Percentiles rank a stretch among this genome's conserved stretches.
These are phyloP conservation scores for Berghia stephanieae DNA, from an alignment of 1,140 invertebrate genomes.

Conservation along the genomic window DNA sequence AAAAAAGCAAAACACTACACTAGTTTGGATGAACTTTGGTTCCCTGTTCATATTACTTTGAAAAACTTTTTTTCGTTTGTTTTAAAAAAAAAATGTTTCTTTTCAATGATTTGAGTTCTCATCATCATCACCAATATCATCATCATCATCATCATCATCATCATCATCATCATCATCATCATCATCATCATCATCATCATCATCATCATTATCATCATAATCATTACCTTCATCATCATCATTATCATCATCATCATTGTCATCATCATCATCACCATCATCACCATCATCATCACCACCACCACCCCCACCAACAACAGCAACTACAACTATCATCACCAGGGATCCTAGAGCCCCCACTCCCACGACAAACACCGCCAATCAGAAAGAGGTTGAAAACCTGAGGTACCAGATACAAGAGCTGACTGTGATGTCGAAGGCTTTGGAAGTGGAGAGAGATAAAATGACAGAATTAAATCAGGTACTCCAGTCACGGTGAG, in stretches of 20 bases:
- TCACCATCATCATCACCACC: not conserved
- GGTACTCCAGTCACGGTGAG: constrained; percentile 59
- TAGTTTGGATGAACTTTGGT: too few relatives aligned
- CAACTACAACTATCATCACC: not conserved
- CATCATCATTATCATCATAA: not conserved
- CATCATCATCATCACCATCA: not conserved
- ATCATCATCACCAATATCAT: too few relatives aligned
- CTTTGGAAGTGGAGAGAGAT: constrained; percentile 60
- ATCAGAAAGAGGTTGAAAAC: constrained; percentile 34
- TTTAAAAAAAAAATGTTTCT: too few relatives aligned
- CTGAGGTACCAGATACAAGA: constrained; percentile 59
- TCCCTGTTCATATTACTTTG: too few relatives aligned
- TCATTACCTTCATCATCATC: not conserved
- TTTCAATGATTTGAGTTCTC: too few relatives aligned
- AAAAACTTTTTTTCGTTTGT: too few relatives aligned
- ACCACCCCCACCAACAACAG: not conserved
- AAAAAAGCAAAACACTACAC: too few relatives aligned
- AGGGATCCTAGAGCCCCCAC: not conserved
- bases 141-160: not conserved
- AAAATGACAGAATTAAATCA: constrained; percentile 61
- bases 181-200: not conserved
- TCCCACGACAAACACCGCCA: not conserved
- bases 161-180: constrained; percentile 7
- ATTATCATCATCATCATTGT: not conserved
- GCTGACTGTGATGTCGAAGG: constrained; percentile 51